A percentile compares a stretch with the other conserved stretches of the same genome.
Evolutionary conservation across 1,140 invertebrate genomes (phyloP).

Genomic region (Ctenoplectra terminalis): DNA sequence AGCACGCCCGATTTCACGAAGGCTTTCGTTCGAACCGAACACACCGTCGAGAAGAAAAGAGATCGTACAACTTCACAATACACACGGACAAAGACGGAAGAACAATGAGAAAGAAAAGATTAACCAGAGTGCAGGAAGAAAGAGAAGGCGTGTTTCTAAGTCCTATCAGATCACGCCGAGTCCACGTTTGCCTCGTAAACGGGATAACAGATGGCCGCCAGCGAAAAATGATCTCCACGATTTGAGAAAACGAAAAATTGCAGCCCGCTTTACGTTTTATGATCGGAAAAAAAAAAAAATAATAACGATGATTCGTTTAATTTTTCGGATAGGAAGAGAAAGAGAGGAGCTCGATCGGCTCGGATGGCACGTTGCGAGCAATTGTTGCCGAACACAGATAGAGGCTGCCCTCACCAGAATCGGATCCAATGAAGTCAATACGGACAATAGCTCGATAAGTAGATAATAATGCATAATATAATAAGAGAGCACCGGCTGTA

Average conservation of each 20-base stretch:
- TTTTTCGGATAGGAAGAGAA: not conserved
- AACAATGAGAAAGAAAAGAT: constrained; percentile 17
- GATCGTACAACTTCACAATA: constrained; percentile 11
- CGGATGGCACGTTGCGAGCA: constrained; percentile 47
- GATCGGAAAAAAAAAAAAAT: not conserved
- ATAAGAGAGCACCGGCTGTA: constrained; percentile 69
- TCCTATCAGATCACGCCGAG: constrained; percentile 60
- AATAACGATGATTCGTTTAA: not conserved
- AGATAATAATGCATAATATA: constrained; percentile 78
- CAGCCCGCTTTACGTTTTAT: not conserved
- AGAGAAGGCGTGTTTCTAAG: constrained; percentile 27
- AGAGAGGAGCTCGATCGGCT: not conserved
- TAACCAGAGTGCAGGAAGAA: too few relatives aligned
- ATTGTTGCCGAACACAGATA: constrained; percentile 55
- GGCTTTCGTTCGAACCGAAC: not conserved
- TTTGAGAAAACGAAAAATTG: not conserved
- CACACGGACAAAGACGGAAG: not conserved
- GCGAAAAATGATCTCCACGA: not conserved
- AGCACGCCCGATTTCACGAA: constrained; percentile 62
- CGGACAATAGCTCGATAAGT: constrained; percentile 76
- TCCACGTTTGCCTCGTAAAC: constrained; percentile 48
- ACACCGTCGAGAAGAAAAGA: not conserved
- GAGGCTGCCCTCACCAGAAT: constrained; percentile 57
- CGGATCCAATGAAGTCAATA: constrained; percentile 72
- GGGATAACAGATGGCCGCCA: constrained; percentile 59